Evolutionary conservation across 2,113 vertebrate genomes (phyloP).

Genomic region (Salminus brasiliensis): DNA sequence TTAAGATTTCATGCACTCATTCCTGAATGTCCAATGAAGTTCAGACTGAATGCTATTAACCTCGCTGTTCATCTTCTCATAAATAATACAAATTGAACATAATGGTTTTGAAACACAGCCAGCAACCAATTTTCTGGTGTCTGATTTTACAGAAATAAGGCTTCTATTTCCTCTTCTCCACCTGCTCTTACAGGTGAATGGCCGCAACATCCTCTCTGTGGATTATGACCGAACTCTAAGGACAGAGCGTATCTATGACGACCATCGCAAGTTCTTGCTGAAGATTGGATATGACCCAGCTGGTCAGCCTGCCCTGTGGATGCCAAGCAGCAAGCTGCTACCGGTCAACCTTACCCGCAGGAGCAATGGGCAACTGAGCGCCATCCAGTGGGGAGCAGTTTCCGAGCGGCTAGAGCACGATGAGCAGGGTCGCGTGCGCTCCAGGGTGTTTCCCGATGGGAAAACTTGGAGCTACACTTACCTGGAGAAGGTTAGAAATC

Average conservation of each 20-base stretch:
- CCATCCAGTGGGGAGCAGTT: conserved; percentile 91
- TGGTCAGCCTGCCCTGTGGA: conserved; percentile 94
- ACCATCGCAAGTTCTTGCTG: conserved; percentile 97
- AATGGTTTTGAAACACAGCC: background rate
- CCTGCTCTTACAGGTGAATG: conserved; percentile 85
- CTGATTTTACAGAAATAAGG: background rate
- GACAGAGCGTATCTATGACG: conserved; percentile 98
- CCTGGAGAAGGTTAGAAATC: conserved; percentile 86
- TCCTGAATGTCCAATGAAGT: background rate
- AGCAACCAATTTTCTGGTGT: background rate
- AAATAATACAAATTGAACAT: conserved; percentile 6
- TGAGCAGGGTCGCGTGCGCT: conserved; percentile 88
- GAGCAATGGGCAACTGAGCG: conserved; percentile 90
- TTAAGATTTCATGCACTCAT: background rate
- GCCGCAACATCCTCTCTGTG: conserved; percentile 96
- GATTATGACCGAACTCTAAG: conserved; percentile 96
- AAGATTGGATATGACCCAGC: conserved; percentile 93
- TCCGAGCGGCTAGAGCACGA: conserved; percentile 93
- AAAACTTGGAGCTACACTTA: conserved; percentile 99
- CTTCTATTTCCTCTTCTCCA: conserved; percentile 1
- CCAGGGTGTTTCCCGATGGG: conserved; percentile 93
- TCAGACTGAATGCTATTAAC: background rate
- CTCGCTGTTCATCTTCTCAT: background rate
- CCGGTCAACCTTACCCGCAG: conserved; percentile 94
- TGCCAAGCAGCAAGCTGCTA: conserved; percentile 96